Evolutionary conservation across 2,113 vertebrate species (phyloP), one percentile per base, ranked within the genome.

Genomic region (Salvelinus fontinalis): DNA sequence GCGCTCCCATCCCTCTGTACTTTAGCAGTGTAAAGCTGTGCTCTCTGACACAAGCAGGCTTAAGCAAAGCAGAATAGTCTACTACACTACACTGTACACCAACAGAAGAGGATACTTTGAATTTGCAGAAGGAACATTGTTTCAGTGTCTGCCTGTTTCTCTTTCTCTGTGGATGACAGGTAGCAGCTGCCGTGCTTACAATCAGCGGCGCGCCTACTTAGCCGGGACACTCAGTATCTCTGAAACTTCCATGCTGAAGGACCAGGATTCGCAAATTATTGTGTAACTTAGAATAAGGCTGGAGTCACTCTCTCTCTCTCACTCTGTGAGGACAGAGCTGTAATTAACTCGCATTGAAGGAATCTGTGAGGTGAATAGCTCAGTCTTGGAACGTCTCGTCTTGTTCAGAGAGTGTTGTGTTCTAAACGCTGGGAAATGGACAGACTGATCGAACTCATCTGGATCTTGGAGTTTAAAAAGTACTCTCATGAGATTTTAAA

Each of bases 21-120:
- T 73, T 73, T 59, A 49, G 62, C 73, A 67, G 73, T 65, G 60
- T 31, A 51, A 62, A 24, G 18, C 70, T 75, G 69, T 66, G 75
- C 78, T 73, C 79, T 44, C 16, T 5, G 12, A 73, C 66, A 77
- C 49, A 60, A 54, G 54, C 70, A 31, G 70, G 22, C 3, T 39
- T 39, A 20, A 8, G 48, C n/a, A 24, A 29, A 49, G 48, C 13
- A 27, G 14, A 18, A 20, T 14, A 73, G 39, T 44, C 39, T 44
- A 44, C 39, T 44, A 44, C 39, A 44, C 39, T 44, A 16, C 29
- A 60, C 51, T n/a, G 16, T 62, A 8, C 18, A 62, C 59, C n/a
- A 44, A 44, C 59, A 62, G 59, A n/a, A 22, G 59, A 62, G 59
- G 7, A 24, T n/a, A 22, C 59, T n/a, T 60, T n/a, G 20, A 60